Evolutionary conservation across 1,140 invertebrate genomes (phyloP).

Genomic region (Schlechtendalia chinensis): DNA sequence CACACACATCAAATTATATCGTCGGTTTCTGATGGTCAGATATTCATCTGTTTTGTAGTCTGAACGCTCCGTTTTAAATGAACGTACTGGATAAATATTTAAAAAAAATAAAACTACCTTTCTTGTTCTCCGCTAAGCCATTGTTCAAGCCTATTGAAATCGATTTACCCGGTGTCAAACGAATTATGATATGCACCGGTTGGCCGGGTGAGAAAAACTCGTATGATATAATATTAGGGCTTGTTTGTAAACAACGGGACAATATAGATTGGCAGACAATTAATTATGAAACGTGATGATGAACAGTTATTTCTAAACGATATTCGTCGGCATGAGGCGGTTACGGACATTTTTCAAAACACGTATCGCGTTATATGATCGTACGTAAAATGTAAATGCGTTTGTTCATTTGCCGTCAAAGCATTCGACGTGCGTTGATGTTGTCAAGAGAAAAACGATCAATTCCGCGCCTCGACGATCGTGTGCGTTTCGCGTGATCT

Average conservation of each 20-base stretch:
- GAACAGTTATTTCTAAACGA: no score
- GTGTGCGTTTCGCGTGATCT: no score
- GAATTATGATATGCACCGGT: slow-evolving; percentile 34
- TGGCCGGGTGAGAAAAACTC: slow-evolving; percentile 17
- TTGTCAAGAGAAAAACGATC: no score
- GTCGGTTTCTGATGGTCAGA: slow-evolving; percentile 45
- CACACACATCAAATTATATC: slow-evolving; percentile 37
- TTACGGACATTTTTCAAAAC: no score
- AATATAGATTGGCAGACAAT: background rate
- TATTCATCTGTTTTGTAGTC: slow-evolving; percentile 44
- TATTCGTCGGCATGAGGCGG: no score
- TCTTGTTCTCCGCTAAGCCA: background rate
- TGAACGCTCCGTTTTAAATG: background rate
- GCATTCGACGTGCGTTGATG: no score
- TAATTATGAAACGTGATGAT: no score
- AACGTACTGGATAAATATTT: slow-evolving; percentile 22
- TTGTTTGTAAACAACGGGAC: background rate
- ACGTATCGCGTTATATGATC: no score
- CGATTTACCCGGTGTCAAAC: slow-evolving; percentile 18
- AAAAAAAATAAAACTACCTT: slow-evolving; percentile 18
- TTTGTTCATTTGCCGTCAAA: no score
- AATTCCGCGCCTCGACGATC: no score
- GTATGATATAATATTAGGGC: background rate
- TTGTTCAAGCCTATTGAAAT: slow-evolving; percentile 14
- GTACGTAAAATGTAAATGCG: no score